Conservation (phyloP, 2,888 invertebrate genomes). For the Mythimna vitellina region DNA sequence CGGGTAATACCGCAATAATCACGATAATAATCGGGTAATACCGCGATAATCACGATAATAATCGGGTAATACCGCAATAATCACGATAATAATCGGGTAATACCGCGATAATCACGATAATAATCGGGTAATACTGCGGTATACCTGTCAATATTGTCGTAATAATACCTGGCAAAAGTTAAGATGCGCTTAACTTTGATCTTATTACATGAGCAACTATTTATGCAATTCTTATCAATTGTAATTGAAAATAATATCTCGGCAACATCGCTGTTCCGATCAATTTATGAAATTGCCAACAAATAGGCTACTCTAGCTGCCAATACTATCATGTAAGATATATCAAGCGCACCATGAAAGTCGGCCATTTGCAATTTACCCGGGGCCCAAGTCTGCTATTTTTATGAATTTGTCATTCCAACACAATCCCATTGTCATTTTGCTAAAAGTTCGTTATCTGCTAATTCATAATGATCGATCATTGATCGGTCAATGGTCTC, state of each 20-base stretch:
- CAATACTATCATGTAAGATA: not conserved
- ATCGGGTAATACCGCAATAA: no score
- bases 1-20: not conserved
- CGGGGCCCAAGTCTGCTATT: no score
- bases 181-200: not conserved
- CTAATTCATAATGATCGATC: no score
- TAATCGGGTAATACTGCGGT: not conserved
- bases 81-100: no score
- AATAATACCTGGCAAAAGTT: conserved; percentile 20
- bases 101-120: no score
- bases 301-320: not conserved
- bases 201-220: not conserved
- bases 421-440: no score
- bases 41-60: not conserved
- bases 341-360: not conserved
- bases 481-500: no score
- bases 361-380: not conserved
- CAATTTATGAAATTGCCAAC: not conserved
- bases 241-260: not conserved
- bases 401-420: no score
- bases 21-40: not conserved
- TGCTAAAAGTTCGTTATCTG: no score
- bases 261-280: not conserved
- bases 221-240: not conserved
- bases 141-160: not conserved